Percentiles rank a stretch among this genome's conserved stretches.
Evolutionary conservation across 2,113 vertebrate species (phyloP).

Genomic region (Casuarius casuarius): DNA sequence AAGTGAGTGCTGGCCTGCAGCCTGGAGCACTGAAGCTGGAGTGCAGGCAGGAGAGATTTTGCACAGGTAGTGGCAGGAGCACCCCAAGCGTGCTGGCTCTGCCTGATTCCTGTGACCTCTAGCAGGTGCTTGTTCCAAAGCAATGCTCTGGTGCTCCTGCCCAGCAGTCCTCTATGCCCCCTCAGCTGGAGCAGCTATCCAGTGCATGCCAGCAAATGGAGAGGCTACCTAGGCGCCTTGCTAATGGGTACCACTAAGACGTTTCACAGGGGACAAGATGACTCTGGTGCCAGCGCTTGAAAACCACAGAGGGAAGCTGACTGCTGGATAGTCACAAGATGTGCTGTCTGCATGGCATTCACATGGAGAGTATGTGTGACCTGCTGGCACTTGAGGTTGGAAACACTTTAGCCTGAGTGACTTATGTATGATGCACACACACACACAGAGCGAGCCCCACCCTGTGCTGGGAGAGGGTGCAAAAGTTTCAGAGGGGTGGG

Average conservation of each 20-base stretch:
- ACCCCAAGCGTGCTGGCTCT: background rate
- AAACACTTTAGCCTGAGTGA: background rate
- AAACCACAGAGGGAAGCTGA: background rate
- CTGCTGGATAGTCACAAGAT: background rate
- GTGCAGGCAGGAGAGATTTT: background rate
- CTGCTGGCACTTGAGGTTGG: background rate
- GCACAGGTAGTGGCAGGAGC: background rate
- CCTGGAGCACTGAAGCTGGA: background rate
- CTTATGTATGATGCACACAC: fast-evolving
- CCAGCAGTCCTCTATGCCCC: background rate
- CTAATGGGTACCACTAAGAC: fast-evolving
- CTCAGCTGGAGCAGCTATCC: fast-evolving
- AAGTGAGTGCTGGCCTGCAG: background rate
- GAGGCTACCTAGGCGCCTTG: background rate
- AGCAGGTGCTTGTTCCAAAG: background rate
- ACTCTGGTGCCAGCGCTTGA: background rate
- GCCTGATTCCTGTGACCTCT: fast-evolving
- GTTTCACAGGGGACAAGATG: background rate
- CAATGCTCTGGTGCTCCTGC: background rate
- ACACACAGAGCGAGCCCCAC: background rate
- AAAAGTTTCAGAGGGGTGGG: background rate
- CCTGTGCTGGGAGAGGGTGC: background rate
- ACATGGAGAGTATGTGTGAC: too few relatives aligned
- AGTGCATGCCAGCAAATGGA: background rate
- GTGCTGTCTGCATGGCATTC: fast-evolving